These are phyloP conservation scores for Heterocephalus glaber DNA, from an alignment of 2,113 vertebrate genomes.

Conservation along the genomic window DNA sequence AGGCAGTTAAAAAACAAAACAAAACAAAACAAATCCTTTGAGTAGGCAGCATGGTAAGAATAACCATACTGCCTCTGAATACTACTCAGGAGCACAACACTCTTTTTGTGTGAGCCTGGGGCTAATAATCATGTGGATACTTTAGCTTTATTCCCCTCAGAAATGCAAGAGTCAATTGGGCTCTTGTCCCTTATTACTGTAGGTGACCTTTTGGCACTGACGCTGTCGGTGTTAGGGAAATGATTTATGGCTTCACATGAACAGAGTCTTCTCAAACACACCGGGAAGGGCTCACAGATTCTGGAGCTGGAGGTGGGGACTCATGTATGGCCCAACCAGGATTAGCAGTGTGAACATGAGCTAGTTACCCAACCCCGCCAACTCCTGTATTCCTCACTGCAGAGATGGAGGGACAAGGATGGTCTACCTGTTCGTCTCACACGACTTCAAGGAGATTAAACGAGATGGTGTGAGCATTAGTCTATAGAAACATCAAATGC, in stretches of 20 bases:
- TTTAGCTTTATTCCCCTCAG: constrained; percentile 50
- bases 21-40: neutral
- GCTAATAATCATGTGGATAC: neutral
- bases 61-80: neutral
- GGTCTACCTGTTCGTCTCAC: neutral
- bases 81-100: constrained; percentile 23
- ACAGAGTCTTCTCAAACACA: neutral
- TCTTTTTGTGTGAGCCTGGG: constrained; percentile 35
- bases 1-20: constrained; percentile 7
- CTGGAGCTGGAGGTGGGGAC: neutral
- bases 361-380: neutral
- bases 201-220: neutral
- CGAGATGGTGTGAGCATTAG: neutral
- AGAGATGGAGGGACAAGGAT: neutral
- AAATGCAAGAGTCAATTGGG: constrained; percentile 34
- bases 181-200: constrained; percentile 34
- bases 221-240: neutral
- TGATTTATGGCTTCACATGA: constrained; percentile 19
- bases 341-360: neutral
- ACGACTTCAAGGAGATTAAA: neutral
- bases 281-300: neutral
- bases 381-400: neutral
- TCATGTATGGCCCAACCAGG: neutral
- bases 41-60: neutral
- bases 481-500: neutral